Base-by-base conservation (phyloP, 2,888 invertebrate species). In the Pelosia muscerda region DNA sequence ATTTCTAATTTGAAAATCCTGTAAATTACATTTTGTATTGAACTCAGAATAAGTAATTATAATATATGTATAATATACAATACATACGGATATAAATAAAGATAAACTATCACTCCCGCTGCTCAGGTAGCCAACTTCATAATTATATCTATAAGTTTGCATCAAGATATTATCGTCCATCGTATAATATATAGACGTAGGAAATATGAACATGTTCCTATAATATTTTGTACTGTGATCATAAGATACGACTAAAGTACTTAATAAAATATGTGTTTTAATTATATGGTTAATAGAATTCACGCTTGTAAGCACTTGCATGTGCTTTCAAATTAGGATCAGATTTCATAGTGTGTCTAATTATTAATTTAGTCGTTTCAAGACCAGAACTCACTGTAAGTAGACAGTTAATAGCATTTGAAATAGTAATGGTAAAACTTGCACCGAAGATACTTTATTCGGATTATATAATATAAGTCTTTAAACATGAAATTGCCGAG, bases 181-280 rank as follows among this genome's bases (percentile, higher is more conserved):
- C 25, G n/a, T n/a, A 49, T 49, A n/a, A 49, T 9, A 55, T 55
- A 25, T 55, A 55, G 25, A 13, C 19, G 34, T n/a, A 23, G 55
- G n/a, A 49, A 49, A 49, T 49, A 22, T 25, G 8, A 25, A 55
- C 25, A 26, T n/a, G 49, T 55, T 15, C 25, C 25, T 55, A 9
- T 65, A 58, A 65, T 54, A 60, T 65, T 49, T 22, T 38, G 38
- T 13, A 26, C 38, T 23, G n/a, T 25, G 10, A 15, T 25, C 19
- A 25, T 49, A 34, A 54, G 23, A 38, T 53, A 34, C 42, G 34
- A 26, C 34, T 38, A 38, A 60, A 23, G 31, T 65, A 34, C 54
- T 34, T 34, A n/a, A 19, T 65, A 60, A 53, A 55, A 38, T 60
- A 65, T 60, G 23, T 6, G 34, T 65, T 65, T 54, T 65, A 65